These are phyloP conservation scores for Aleiodes sp. DNA, from an alignment of 1,140 invertebrate genomes.

Conservation along the genomic window DNA sequence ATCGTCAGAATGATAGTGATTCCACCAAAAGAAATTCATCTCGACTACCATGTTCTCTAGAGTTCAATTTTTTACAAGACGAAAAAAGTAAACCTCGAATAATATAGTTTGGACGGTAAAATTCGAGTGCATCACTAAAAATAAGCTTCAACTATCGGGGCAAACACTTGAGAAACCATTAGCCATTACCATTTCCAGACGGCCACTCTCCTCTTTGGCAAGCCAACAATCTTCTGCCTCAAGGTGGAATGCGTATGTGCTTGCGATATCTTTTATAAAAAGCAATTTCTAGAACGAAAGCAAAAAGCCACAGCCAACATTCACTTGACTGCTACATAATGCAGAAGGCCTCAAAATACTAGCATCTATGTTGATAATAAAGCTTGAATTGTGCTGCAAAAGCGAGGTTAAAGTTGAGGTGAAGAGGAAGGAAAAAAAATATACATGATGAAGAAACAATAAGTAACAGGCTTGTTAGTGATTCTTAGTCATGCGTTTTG, in stretches of 20 bases:
- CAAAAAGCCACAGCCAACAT: neutral
- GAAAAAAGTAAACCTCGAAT: neutral
- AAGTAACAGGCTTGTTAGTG: too few species aligned
- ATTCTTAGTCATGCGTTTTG: too few species aligned
- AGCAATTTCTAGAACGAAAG: neutral
- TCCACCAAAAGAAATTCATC: too few species aligned
- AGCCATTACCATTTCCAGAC: conserved; percentile 50
- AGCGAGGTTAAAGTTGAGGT: too few species aligned
- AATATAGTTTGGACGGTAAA: neutral
- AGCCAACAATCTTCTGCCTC: conserved; percentile 21
- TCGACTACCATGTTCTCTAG: too few species aligned
- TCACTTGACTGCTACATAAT: neutral
- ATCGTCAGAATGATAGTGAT: too few species aligned
- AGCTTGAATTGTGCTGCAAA: too few species aligned
- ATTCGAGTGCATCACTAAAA: conserved; percentile 41
- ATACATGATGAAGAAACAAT: too few species aligned
- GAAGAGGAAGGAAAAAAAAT: too few species aligned
- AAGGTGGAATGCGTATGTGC: conserved; percentile 33
- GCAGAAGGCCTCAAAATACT: too few species aligned
- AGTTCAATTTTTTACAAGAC: too few species aligned
- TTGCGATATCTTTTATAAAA: conserved; percentile 34
- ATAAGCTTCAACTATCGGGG: conserved; percentile 39
- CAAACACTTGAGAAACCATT: conserved; percentile 50
- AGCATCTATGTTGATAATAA: too few species aligned
- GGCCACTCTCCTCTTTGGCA: conserved; percentile 43